A percentile compares a stretch with the other conserved stretches of the same genome.
phyloP scores from a whole-genome alignment of 2,113 vertebrate genomes.

The Nicator chloris region DNA sequence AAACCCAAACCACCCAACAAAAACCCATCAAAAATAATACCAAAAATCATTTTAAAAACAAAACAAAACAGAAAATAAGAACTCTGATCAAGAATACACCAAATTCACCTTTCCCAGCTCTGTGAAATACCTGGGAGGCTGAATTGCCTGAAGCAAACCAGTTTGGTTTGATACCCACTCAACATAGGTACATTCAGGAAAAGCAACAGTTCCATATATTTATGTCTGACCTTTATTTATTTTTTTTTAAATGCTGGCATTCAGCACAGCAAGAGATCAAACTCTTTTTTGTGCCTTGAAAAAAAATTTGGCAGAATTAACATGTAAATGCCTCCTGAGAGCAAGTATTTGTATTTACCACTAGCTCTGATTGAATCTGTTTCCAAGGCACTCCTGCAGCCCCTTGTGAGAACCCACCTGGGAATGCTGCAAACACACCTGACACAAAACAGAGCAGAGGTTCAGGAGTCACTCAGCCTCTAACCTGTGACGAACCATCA shows the following conservation, averaged over 20 bases:
- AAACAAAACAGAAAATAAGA: neutral
- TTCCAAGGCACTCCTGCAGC: neutral
- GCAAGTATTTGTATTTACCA: neutral
- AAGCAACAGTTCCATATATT: neutral
- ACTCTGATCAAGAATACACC: neutral
- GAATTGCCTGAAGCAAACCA: neutral
- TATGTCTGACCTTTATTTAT: neutral
- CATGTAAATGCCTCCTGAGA: neutral
- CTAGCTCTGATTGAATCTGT: neutral
- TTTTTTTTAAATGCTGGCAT: neutral
- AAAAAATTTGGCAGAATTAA: neutral
- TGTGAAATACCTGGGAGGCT: neutral
- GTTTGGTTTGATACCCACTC: neutral
- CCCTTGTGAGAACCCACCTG: neutral
- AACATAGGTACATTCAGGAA: neutral
- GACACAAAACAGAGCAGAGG: neutral
- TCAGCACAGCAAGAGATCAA: neutral
- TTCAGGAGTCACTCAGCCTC: neutral
- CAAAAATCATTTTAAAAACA: neutral
- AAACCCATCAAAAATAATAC: neutral
- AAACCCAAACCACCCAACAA: too few species aligned
- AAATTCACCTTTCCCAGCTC: neutral
- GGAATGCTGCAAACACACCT: neutral
- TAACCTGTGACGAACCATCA: neutral
- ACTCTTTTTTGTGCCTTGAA: neutral